Base-by-base conservation (phyloP, 2,888 invertebrate species). In the Himalopsyche anomala region DNA sequence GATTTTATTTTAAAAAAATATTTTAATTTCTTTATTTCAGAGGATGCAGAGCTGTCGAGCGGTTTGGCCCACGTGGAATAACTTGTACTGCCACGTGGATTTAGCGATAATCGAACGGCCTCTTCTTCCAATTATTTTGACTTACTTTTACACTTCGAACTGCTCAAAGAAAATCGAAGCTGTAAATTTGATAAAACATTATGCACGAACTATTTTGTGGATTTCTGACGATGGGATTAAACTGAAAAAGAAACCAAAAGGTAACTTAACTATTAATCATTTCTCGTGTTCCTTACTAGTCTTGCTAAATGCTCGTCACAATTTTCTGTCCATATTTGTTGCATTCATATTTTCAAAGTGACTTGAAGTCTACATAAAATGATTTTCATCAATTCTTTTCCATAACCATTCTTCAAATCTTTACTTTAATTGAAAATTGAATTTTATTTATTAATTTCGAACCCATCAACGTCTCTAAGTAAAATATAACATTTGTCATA, bases 11-110 rank as follows among this genome's bases (percentile, higher is more conserved):
- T 5, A 5, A 2, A 45, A 45, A 9, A 45, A 12, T 51, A 2
- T 51, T 62, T 15, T 69, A 38, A 36, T 38, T 28, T 74, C 5
- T 69, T 84, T 56, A 69, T 85, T 81, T 81, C 81, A 45, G 81
- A 81, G 69, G 4, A 82, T 74, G 85, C 82, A 83, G 84, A 40
- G 82, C 36, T 19, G 36, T 80, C 84, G 84, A 42, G 84, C 84
- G 86, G 86, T 69, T 74, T 82, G 86, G 84, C 86, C 84, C 86
- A 83, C 86, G 86, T 86, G 86, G 54, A 83, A n/a, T 80, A 17
- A 80, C 12, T 80, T 80, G 17, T 80, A 11, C n/a, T 15, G 11
- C 80, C 80, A 80, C 80, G 80, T 80, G 80, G 80, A 80, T 62
- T 62, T 62, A 62, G 62, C 15, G 19, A 62, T 62, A 62, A 62